Evolutionary conservation across 2,888 invertebrate species (phyloP), one percentile per base, ranked within the genome.

Genomic region (Arctia plantaginis): DNA sequence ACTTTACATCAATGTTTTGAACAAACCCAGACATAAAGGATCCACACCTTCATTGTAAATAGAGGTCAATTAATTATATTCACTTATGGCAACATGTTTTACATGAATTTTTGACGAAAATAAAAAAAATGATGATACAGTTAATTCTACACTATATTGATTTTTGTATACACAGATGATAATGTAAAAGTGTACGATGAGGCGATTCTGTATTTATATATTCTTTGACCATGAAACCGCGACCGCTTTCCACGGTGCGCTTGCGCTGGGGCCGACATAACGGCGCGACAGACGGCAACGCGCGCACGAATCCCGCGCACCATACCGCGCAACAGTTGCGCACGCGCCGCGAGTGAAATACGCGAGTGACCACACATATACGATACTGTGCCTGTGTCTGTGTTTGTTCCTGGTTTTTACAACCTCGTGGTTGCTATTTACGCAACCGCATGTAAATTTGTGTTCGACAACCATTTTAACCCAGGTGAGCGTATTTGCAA

Each of bases 201-300:
- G 33, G 77, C 71, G 39, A 65, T 74, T 47, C 76, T 77, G 79
- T 75, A 77, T 75, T 55, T 55, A 55, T 75, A 79, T 86, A 87
- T 73, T 90, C 90, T 93, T 86, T 92, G 90, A 76, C 83, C 78
- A 79, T 76, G 79, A 85, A 85, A 86, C 86, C 85, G 87, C 88
- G 88, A 82, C 90, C 88, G 93, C 93, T 93, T 91, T 93, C 92
- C 88, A 89, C 87, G 85, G 81, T 85, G 88, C 74, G 77, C 81
- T 77, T 77, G 85, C 85, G 84, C 85, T 72, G 81, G 72, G 88
- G 85, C 87, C 92, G 92, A 87, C 94, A 94, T 93, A 93, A 94
- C 94, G 94, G 94, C 88, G 86, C 90, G 90, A 89, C 80, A 81
- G 69, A 85, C 90, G 86, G 85, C 77, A 85, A 91, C 89, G 93